A percentile compares a stretch with the other conserved stretches of the same genome.
Conservation (phyloP, 2,113 vertebrate genomes). For the Oriolus oriolus region DNA sequence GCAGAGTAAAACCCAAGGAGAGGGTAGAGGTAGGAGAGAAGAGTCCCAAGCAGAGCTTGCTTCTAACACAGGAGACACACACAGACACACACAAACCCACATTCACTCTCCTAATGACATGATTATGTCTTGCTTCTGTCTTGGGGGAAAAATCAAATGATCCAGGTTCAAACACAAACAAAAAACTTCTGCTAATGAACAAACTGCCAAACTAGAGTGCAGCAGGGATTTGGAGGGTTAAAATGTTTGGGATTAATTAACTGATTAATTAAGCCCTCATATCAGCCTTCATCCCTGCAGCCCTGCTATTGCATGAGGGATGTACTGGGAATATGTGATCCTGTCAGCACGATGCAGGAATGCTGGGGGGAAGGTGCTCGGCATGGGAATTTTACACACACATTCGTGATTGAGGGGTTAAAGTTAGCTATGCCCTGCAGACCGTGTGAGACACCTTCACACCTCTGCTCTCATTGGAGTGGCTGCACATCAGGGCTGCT, state of each 20-base stretch:
- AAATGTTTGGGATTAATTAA: constrained; percentile 66
- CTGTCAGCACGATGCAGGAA: not conserved
- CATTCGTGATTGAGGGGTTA: not conserved
- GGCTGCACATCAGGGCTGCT: not conserved
- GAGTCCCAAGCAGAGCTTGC: not conserved
- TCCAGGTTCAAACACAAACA: not conserved
- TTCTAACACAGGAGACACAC: not conserved
- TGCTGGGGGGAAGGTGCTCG: not conserved
- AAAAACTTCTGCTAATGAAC: not conserved
- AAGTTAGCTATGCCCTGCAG: not conserved
- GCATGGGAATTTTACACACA: not conserved
- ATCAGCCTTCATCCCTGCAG: constrained; percentile 2
- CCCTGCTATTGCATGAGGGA: not conserved
- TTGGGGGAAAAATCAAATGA: not conserved
- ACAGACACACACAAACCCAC: not conserved
- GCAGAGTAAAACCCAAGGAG: not conserved
- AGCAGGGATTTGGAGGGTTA: constrained; percentile 46
- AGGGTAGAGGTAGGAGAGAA: not conserved
- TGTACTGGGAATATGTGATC: not conserved
- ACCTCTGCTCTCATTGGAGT: not conserved
- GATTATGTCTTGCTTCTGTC: not conserved
- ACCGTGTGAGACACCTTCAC: not conserved
- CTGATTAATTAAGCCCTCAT: constrained; percentile 60
- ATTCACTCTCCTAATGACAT: not conserved
- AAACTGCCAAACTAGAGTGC: not conserved